Conservation (phyloP, 2,113 vertebrate genomes). For the Cephalopholis sonnerati region DNA sequence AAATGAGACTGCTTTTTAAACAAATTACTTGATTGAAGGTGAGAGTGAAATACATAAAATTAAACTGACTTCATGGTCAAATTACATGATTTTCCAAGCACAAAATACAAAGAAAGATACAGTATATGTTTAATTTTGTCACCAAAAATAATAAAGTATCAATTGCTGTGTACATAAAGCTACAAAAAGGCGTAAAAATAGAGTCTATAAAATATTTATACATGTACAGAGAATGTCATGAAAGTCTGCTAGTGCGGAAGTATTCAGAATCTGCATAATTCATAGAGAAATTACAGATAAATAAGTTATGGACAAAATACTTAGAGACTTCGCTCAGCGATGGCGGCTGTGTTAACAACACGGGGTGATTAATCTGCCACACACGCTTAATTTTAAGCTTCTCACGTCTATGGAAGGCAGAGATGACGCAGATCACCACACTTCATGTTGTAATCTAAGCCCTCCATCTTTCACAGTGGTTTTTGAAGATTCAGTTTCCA, state of each 20-base stretch:
- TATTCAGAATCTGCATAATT: slow-evolving; percentile 65
- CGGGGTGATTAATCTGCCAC: slow-evolving; percentile 39
- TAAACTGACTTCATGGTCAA: slow-evolving; percentile 2
- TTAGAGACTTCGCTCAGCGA: slow-evolving; percentile 42
- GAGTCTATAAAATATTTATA: slow-evolving; percentile 65
- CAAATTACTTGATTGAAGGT: slow-evolving; percentile 24
- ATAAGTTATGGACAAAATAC: slow-evolving; percentile 69
- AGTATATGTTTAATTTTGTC: slow-evolving; percentile 39
- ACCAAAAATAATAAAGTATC: slow-evolving; percentile 40
- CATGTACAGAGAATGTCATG: slow-evolving; percentile 45
- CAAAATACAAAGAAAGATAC: slow-evolving; percentile 38
- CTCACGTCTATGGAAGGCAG: slow-evolving; percentile 40
- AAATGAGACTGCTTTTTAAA: slow-evolving; percentile 4
- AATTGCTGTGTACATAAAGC: slow-evolving; percentile 52
- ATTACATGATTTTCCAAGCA: slow-evolving; percentile 27
- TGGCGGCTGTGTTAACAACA: slow-evolving; percentile 33
- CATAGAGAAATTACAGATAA: slow-evolving; percentile 58
- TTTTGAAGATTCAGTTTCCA: slow-evolving; percentile 54
- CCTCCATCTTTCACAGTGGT: slow-evolving; percentile 71
- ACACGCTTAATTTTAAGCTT: slow-evolving; percentile 26
- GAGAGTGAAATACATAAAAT: slow-evolving; percentile 24
- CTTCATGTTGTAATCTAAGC: slow-evolving; percentile 55
- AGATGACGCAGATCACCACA: slow-evolving; percentile 41
- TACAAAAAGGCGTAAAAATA: slow-evolving; percentile 57
- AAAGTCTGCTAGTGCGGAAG: slow-evolving; percentile 63